phyloP scores from a whole-genome alignment of 2,888 invertebrate genomes.

The Geophilus truncorum region DNA sequence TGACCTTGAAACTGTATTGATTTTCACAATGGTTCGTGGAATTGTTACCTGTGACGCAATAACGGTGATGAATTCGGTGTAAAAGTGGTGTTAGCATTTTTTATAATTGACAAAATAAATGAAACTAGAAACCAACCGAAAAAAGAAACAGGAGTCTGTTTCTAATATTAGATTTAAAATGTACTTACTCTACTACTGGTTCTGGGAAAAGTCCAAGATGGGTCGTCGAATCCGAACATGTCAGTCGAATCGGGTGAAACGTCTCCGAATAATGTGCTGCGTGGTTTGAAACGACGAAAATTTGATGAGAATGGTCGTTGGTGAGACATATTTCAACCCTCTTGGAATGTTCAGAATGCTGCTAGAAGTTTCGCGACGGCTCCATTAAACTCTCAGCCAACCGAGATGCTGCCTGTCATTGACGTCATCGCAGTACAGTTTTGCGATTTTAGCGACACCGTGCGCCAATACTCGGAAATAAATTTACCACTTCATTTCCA shows the following conservation, averaged over 20 bases:
- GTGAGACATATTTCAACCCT: constrained; percentile 14
- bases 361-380: neutral
- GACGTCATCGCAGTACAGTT: neutral
- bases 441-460: neutral
- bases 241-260: constrained; percentile 3
- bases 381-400: neutral
- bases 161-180: neutral
- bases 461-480: neutral
- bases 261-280: neutral
- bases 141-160: neutral
- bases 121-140: constrained; percentile 8
- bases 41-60: neutral
- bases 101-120: neutral
- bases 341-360: constrained; percentile 12
- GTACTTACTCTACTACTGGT: neutral
- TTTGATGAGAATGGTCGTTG: neutral
- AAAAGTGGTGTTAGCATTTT: neutral
- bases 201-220: constrained; percentile 27
- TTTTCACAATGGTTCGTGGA: neutral
- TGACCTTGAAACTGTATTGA: neutral
- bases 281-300: neutral
- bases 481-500: no score
- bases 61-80: neutral
- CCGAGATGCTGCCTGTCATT: neutral
- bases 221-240: neutral